Conservation (phyloP, 2,797 vertebrate genomes). For the Sciurus carolinensis region DNA sequence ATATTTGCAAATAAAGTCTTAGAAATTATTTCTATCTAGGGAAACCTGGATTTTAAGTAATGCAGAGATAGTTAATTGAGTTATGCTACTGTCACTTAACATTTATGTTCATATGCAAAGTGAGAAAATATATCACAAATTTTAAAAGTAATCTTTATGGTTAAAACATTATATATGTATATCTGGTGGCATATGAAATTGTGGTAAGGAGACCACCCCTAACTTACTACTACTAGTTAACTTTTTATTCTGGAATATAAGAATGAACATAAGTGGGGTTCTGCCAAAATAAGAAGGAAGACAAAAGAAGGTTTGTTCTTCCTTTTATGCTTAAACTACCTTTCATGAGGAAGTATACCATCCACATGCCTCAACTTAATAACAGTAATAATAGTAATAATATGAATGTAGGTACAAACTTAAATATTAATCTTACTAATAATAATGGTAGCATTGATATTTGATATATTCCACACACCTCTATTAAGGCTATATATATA, state of each 20-base stretch:
- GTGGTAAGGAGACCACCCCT: neutral
- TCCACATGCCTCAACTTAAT: neutral
- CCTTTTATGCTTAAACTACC: neutral
- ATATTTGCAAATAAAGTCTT: slow-evolving; percentile 38
- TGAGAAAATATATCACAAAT: neutral
- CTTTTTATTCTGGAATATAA: neutral
- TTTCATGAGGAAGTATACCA: neutral
- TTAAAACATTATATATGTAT: neutral
- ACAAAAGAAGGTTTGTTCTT: neutral
- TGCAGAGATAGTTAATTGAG: neutral
- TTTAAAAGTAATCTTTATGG: neutral
- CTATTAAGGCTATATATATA: neutral
- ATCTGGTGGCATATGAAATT: neutral
- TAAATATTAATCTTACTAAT: slow-evolving; percentile 2
- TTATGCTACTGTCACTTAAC: neutral
- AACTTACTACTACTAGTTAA: neutral
- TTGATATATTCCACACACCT: neutral
- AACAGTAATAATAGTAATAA: neutral
- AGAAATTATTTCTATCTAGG: neutral
- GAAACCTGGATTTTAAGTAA: neutral
- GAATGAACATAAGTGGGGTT: neutral
- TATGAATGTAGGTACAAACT: neutral
- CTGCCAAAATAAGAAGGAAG: neutral
- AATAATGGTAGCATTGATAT: neutral
- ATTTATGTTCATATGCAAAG: slow-evolving; percentile 2